Evolutionary conservation across 2,113 vertebrate species (phyloP).

Genomic region (Rhea americana): DNA sequence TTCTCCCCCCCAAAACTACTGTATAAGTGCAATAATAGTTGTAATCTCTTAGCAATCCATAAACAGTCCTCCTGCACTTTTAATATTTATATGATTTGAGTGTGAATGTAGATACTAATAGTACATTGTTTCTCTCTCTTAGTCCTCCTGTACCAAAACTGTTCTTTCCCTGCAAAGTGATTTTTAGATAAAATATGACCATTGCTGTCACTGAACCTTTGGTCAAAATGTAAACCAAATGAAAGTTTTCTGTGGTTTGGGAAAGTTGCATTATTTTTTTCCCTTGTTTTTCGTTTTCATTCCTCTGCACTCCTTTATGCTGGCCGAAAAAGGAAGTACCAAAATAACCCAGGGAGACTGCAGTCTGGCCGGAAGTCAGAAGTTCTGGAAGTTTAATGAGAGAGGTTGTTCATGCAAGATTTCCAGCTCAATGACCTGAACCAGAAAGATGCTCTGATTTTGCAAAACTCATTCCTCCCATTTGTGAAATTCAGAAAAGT

Average conservation of each 20-base stretch:
- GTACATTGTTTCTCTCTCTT: neutral
- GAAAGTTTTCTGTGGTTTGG: slow-evolving; percentile 40
- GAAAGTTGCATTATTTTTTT: slow-evolving; percentile 6
- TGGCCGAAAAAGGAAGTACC: slow-evolving; percentile 28
- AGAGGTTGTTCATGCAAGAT: neutral
- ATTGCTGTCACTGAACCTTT: neutral
- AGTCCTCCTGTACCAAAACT: neutral
- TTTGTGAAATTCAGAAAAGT: neutral
- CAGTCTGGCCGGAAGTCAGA: neutral
- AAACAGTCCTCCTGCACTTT: neutral
- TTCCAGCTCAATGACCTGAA: neutral
- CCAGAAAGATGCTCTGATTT: neutral
- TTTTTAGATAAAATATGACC: neutral
- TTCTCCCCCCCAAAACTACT: neutral
- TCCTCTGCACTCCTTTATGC: slow-evolving; percentile 3
- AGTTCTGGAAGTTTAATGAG: neutral
- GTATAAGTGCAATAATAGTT: neutral
- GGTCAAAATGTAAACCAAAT: slow-evolving; percentile 20
- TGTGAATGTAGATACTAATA: neutral
- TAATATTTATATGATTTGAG: neutral
- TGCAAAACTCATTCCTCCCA: neutral
- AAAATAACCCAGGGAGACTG: slow-evolving; percentile 11
- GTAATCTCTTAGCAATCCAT: neutral
- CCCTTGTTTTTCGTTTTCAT: slow-evolving; percentile 11
- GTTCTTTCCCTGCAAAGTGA: neutral